Conservation (phyloP, 2,888 invertebrate genomes). For the Amitus sp. region DNA sequence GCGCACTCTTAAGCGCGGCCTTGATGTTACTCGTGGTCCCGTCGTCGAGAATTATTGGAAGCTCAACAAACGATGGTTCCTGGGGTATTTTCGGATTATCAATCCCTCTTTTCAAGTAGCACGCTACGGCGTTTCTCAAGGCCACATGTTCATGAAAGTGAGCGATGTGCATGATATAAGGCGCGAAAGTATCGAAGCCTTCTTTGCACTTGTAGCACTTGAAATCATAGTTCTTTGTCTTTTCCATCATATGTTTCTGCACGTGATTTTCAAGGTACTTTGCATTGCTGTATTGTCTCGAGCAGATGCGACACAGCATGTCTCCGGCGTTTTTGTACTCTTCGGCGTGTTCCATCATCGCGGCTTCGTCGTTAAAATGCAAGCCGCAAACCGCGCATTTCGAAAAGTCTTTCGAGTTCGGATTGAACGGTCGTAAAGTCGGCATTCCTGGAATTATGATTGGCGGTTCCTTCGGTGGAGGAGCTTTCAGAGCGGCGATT, state of each 20-base stretch:
- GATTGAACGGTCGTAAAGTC: too few relatives aligned
- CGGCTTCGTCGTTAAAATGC: constrained; percentile 14
- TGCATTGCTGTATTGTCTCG: constrained; percentile 8
- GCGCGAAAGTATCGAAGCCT: constrained; percentile 9
- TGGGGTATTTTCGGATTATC: too few relatives aligned
- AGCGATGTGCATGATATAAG: constrained; percentile 24
- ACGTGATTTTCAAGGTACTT: constrained; percentile 23
- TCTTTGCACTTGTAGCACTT: constrained; percentile 24
- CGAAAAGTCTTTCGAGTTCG: too few relatives aligned
- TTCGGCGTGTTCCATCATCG: constrained; percentile 14
- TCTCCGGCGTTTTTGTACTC: constrained; percentile 26
- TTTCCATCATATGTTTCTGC: constrained; percentile 14
- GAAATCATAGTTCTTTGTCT: neutral
- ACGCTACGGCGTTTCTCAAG: constrained; percentile 12
- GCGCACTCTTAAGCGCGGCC: constrained; percentile 3
- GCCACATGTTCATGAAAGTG: constrained; percentile 25
- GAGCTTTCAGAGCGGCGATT: too few relatives aligned
- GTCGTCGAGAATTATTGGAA: constrained; percentile 24
- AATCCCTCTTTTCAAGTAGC: neutral
- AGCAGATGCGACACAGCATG: constrained; percentile 15
- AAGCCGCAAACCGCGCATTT: constrained; percentile 20
- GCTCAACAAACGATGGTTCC: too few relatives aligned
- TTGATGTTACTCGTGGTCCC: constrained; percentile 21
- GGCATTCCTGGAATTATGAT: too few relatives aligned
- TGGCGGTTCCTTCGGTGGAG: too few relatives aligned